Evolutionary conservation across 2,888 invertebrate genomes (phyloP).

Genomic region (Xestobium rufovillosum): DNA sequence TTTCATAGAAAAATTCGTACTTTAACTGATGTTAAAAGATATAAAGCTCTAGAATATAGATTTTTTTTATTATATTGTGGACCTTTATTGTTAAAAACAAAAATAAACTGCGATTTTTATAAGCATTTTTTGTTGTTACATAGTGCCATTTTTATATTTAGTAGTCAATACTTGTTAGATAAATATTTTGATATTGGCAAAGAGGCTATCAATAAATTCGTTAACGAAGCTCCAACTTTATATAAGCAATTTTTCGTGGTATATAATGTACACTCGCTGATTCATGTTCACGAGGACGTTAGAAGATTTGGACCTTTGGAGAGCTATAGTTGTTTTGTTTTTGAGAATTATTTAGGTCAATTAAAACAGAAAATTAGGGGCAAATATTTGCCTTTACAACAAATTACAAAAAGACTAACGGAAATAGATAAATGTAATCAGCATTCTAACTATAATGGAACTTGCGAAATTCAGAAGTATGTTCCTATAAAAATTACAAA

Average conservation of each 20-base stretch:
- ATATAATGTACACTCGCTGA: slow-evolving; percentile 6
- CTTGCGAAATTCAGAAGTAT: too few relatives aligned
- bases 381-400: too few relatives aligned
- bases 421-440: too few relatives aligned
- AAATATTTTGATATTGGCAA: slow-evolving; percentile 11
- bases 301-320: slow-evolving; percentile 8
- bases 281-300: slow-evolving; percentile 8
- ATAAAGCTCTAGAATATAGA: slow-evolving; percentile 14
- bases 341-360: slow-evolving; percentile 14
- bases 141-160: slow-evolving; percentile 12
- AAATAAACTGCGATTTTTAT: slow-evolving; percentile 7
- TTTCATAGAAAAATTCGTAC: too few relatives aligned
- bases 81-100: not conserved
- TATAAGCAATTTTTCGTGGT: slow-evolving; percentile 2
- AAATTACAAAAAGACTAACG: too few relatives aligned
- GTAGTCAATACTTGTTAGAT: slow-evolving; percentile 8
- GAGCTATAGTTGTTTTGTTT: slow-evolving; percentile 11
- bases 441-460: too few relatives aligned
- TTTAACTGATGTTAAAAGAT: slow-evolving; percentile 12
- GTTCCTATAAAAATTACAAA: too few relatives aligned
- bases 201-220: slow-evolving; percentile 6
- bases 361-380: too few relatives aligned
- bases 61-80: slow-evolving; percentile 10
- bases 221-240: not conserved
- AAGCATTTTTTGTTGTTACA: slow-evolving; percentile 12